Evolutionary conservation across 2,797 vertebrate species (phyloP), one percentile per base, ranked within the genome.

Genomic region (Heterohyrax brucei): DNA sequence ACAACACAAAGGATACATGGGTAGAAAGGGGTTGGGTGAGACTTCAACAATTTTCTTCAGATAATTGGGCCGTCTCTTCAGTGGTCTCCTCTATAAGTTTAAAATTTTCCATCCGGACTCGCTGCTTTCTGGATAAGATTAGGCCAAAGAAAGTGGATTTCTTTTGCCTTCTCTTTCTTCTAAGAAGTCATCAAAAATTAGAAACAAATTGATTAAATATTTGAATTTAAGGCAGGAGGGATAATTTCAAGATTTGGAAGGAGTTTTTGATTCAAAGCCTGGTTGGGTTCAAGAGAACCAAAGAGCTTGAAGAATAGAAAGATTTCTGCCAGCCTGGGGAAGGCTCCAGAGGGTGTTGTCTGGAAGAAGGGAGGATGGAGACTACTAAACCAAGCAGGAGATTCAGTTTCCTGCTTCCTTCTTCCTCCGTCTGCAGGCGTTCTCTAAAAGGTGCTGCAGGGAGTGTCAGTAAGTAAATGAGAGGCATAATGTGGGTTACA

Each of bases 391-490:
- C 46, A n/a, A 24, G 44, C 7, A 56, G 61, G 4, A 6, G 56
- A 16, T 26, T 56, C 21, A 78, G 13, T 92, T 21, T 90, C 75
- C 44, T 53, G 5, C 82, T 84, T 81, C 28, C 73, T 83, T 68
- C 66, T 93, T 56, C 70, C 92, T 14, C 10, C 16, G 16, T 14
- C 18, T 5, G 12, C 85, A 97, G 96, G 87, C 68, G 82, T 62
- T 30, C 78, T 50, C 81, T 87, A 79, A 66, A 72, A 82, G 78
- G 61, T 72, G 75, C 85, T 30, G 18, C 91, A 28, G 59, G 75
- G 30, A 96, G 44, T 1, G 0, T 48, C 50, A 18, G 96, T 98
- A 95, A 97, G 97, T 94, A 89, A 64, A 91, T n/a, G 50, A 61
- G 1, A 62, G 39, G 24, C 22, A 22, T 59, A 39, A 14, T 13